phyloP scores from a whole-genome alignment of 1,140 invertebrate genomes.

The Lasaia peninsularis region DNA sequence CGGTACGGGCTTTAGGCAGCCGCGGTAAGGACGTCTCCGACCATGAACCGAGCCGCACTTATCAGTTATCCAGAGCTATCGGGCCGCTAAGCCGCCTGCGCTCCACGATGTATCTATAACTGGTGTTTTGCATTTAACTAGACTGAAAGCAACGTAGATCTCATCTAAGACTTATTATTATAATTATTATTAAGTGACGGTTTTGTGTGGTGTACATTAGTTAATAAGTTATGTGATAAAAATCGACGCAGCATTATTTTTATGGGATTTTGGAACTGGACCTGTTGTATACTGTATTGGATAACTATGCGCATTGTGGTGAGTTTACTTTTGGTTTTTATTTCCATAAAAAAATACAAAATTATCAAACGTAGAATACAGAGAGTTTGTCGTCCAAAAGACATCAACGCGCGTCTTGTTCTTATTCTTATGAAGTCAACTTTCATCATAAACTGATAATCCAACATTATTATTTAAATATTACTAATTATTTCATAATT shows the following conservation, averaged over 20 bases:
- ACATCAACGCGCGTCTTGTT: constrained; percentile 63
- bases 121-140: constrained; percentile 33
- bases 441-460: background rate
- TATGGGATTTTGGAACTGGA: constrained; percentile 46
- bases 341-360: background rate
- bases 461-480: background rate
- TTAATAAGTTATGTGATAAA: constrained; percentile 64
- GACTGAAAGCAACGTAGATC: constrained; percentile 73
- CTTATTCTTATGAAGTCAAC: background rate
- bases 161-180: constrained; percentile 72
- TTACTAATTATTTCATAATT: background rate
- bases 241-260: constrained; percentile 10
- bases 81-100: constrained; percentile 57
- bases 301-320: constrained; percentile 41
- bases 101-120: constrained; percentile 53
- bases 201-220: constrained; percentile 55
- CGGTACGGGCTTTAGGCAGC: constrained; percentile 45
- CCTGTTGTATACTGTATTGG: constrained; percentile 40
- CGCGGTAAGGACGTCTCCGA: constrained; percentile 62
- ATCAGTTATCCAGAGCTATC: constrained; percentile 69
- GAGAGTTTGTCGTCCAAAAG: constrained; percentile 46
- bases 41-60: constrained; percentile 65
- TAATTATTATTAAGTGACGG: constrained; percentile 65
- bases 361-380: constrained; percentile 17
- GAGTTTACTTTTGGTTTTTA: constrained; percentile 24